Evolutionary conservation across 2,888 invertebrate genomes (phyloP).

Genomic region (Scaptomyza cyrtandrae): DNA sequence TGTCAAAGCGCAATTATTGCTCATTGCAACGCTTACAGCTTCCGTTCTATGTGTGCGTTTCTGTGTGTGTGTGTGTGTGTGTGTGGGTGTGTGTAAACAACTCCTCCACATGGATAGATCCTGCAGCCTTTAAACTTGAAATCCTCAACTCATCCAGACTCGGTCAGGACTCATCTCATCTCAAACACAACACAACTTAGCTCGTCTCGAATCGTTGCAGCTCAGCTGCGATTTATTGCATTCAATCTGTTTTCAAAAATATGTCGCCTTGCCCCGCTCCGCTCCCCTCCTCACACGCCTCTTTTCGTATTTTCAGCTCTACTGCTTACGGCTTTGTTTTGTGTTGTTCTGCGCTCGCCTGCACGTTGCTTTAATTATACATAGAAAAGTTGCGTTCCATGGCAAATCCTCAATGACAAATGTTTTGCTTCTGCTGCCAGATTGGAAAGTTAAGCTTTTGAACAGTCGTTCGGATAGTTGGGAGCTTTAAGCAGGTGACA

Average conservation of each 20-base stretch:
- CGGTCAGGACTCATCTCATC: background rate
- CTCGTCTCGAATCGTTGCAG: slow-evolving; percentile 22
- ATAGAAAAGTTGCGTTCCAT: slow-evolving; percentile 19
- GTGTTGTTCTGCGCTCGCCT: slow-evolving; percentile 5
- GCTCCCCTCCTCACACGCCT: background rate
- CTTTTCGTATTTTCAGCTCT: background rate
- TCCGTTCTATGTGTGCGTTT: slow-evolving; percentile 10
- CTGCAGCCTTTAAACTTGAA: slow-evolving; percentile 19
- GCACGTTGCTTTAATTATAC: slow-evolving; percentile 50
- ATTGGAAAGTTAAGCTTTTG: slow-evolving; percentile 18
- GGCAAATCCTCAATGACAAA: slow-evolving; percentile 37
- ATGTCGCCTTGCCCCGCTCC: background rate
- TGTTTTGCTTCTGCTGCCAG: slow-evolving; percentile 25
- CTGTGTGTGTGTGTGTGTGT: background rate
- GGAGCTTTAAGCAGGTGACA: slow-evolving; percentile 15
- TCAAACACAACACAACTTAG: slow-evolving; percentile 7
- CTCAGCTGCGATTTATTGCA: slow-evolving; percentile 65
- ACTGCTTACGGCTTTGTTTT: background rate
- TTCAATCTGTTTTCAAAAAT: slow-evolving; percentile 59
- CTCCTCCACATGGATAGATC: slow-evolving; percentile 19
- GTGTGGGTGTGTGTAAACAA: too few species aligned
- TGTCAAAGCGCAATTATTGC: slow-evolving; percentile 71
- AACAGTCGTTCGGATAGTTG: too few species aligned
- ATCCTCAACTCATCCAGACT: background rate
- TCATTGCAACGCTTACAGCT: slow-evolving; percentile 48